Base-by-base conservation (phyloP, 2,888 invertebrate species). In the Dysmachus trigonus region DNA sequence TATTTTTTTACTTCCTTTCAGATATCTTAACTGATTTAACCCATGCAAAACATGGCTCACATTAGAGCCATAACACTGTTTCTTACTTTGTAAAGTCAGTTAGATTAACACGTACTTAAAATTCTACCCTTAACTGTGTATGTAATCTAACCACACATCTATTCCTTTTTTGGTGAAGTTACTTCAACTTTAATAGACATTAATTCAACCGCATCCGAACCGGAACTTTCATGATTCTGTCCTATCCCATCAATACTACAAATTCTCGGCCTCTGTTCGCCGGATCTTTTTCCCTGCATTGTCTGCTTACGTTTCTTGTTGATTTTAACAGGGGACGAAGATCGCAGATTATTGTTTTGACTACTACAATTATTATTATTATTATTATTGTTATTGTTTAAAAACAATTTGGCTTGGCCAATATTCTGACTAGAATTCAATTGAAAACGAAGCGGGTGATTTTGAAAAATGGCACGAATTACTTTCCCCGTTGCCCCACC, bases 391-490 rank as follows among this genome's bases (percentile, higher is more conserved):
- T 38, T 86, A 86, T 81, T 81, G 77, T 76, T 77, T 30, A 47
- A 30, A 41, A 82, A 41, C 30, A 85, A 18, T 74, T 83, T 77
- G n/a, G 82, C 27, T 82, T 86, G 85, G 15, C 47, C 38, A 53
- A 81, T 74, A 53, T 51, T 86, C 87, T 90, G 90, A 90, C 90
- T 90, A 90, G 90, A 89, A 88, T 89, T 89, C 87, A 90, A 89
- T 89, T 90, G 90, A 89, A 90, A 90, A 89, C 90, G 90, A 88
- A 87, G 53, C 81, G 87, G 85, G 51, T 79, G 86, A 85, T 87
- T 87, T 86, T 88, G 88, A 41, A 87, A 85, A 87, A 88, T 88
- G 86, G 88, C 88, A 88, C 88, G 88, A 87, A 85, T 51, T 73
- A 88, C 77, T 87, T 86, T 88, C 30, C 86, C 88, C 62, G 77